Evolutionary conservation across 1,140 invertebrate genomes (phyloP).

Genomic region (Zaprionus lachaisei): DNA sequence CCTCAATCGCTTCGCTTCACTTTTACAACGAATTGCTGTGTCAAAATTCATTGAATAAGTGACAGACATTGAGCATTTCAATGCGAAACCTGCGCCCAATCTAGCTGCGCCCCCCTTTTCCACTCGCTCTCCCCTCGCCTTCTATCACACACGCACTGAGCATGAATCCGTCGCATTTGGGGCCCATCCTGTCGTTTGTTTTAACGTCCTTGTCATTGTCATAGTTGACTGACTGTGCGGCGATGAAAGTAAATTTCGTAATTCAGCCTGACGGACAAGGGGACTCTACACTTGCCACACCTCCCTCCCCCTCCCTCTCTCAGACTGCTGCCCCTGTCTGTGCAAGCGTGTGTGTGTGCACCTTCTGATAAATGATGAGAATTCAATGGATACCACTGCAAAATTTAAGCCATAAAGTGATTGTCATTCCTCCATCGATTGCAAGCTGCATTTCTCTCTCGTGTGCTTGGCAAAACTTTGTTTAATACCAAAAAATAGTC

Average conservation of each 20-base stretch:
- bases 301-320: background rate
- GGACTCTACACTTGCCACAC: background rate
- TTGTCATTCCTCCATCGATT: background rate
- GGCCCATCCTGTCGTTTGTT: constrained; percentile 22
- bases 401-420: constrained; percentile 4
- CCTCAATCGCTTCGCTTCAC: constrained; percentile 33
- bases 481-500: constrained; percentile 4
- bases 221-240: constrained; percentile 33
- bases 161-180: constrained; percentile 15
- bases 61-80: constrained; percentile 29
- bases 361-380: constrained; percentile 12
- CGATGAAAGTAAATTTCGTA: constrained; percentile 34
- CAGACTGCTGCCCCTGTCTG: background rate
- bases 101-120: background rate
- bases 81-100: constrained; percentile 1
- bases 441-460: constrained; percentile 1
- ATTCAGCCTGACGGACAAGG: constrained; percentile 22
- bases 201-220: constrained; percentile 37
- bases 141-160: constrained; percentile 3
- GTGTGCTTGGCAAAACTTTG: background rate
- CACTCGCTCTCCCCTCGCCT: background rate
- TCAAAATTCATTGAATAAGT: constrained; percentile 43
- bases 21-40: constrained; percentile 32
- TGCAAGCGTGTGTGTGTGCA: constrained; percentile 2
- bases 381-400: constrained; percentile 1